phyloP scores from a whole-genome alignment of 2,888 invertebrate species.

The Megalurothrips usitatus region DNA sequence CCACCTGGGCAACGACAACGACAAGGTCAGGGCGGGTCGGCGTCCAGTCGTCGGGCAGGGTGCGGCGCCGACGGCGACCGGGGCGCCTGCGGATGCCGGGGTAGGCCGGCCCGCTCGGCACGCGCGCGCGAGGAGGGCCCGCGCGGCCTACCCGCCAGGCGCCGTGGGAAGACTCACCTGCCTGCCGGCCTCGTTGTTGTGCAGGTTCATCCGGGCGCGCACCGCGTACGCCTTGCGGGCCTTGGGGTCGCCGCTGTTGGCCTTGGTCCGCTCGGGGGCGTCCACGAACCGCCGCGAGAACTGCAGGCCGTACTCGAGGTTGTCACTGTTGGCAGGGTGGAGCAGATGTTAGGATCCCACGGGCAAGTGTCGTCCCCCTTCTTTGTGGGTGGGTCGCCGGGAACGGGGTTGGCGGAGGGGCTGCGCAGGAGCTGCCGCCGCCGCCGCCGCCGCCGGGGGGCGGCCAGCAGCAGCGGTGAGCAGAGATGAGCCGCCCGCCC shows the following conservation, averaged over 20 bases:
- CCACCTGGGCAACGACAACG: conserved; percentile 56
- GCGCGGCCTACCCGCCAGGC: no score
- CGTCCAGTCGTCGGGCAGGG: no score
- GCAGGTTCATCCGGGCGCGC: conserved; percentile 72
- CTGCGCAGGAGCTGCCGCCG: background rate
- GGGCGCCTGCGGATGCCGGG: no score
- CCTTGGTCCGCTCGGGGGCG: conserved; percentile 48
- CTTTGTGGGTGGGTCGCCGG: background rate
- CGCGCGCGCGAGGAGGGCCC: no score
- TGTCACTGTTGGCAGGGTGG: conserved; percentile 46
- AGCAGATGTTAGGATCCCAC: background rate
- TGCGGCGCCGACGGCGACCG: no score
- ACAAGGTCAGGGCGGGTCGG: no score
- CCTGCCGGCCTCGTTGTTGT: conserved; percentile 83
- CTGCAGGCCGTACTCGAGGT: conserved; percentile 53
- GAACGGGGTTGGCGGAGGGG: no score
- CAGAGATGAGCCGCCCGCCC: background rate
- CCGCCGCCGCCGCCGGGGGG: background rate
- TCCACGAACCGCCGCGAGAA: conserved; percentile 55
- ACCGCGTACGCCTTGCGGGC: conserved; percentile 48
- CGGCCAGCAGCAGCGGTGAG: background rate
- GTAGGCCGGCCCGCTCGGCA: no score
- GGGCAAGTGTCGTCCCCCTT: no score
- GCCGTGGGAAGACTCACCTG: conserved; percentile 52
- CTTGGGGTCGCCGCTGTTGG: conserved; percentile 39